Evolutionary conservation across 2,113 vertebrate species (phyloP), one percentile per base, ranked within the genome.

Genomic region (Cyphomyrus plagiostoma): DNA sequence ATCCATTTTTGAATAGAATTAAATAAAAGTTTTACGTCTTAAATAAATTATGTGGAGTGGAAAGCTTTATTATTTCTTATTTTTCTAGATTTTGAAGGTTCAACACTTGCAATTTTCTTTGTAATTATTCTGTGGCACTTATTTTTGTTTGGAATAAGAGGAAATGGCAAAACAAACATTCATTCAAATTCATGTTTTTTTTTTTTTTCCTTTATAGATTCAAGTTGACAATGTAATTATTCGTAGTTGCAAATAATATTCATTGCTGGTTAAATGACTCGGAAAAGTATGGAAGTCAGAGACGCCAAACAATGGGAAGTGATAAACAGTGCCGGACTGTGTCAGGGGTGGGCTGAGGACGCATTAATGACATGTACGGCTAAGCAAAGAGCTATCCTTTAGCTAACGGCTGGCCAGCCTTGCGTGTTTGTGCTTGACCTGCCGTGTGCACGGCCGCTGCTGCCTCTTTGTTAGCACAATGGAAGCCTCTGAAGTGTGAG

Each of bases 361-460:
- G 58, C 88, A 49, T 89, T 93, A 91, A 93, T 93, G 90, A 91
- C 86, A 92, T 89, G 89, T 88, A 90, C 77, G 89, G 23, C 77
- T 88, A 74, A 90, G n/a, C 17, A 23, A 5, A 19, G 58, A 26
- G 74, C 35, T 90, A 48, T 83, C 50, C 89, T 89, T 91, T 89
- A 77, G 88, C 92, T 88, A 88, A 91, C 87, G 90, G 90, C 85
- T 92, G 89, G 56, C 84, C 90, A 87, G 87, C 88, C 74, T 89
- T 86, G 19, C 42, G n/a, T 52, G 77, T 88, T 90, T 80, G 85
- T 91, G 89, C 91, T 88, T 93, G 91, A 92, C 92, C 91, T 92
- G 91, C 88, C 53, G 58, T 21, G n/a, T 89, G 82, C 88, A 89
- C 48, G 88, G 84, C 83, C 89, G 88, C 91, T 87, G 58, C 52